phyloP scores from a whole-genome alignment of 2,113 vertebrate genomes.

The Willisornis vidua region DNA sequence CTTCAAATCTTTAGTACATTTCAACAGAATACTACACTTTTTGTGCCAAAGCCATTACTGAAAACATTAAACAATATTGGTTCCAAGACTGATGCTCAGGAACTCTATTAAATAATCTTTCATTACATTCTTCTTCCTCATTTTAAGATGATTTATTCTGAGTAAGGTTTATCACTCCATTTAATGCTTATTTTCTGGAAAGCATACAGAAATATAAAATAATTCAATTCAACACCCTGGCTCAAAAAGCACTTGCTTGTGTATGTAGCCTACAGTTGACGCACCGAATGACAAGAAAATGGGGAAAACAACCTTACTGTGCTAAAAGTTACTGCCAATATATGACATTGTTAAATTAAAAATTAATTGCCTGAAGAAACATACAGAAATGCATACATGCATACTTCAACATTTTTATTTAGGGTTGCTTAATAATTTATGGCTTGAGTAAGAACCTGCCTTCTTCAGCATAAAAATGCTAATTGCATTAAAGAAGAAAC shows the following conservation, averaged over 20 bases:
- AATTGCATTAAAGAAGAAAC: conserved; percentile 48
- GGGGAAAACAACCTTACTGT: background rate
- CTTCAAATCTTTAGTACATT: background rate
- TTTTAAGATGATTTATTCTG: conserved; percentile 40
- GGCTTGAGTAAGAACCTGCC: conserved; percentile 21
- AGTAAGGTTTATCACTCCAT: conserved; percentile 35
- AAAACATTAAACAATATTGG: conserved; percentile 45
- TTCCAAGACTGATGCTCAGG: conserved; percentile 36
- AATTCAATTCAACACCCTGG: background rate
- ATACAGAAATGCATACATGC: background rate
- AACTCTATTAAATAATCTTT: conserved; percentile 55
- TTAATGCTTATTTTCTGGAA: conserved; percentile 56
- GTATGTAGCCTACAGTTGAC: background rate
- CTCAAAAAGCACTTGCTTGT: background rate
- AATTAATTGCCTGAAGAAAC: conserved; percentile 58
- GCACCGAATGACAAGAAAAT: conserved; percentile 10
- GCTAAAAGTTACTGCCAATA: conserved; percentile 39
- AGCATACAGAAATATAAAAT: conserved; percentile 15
- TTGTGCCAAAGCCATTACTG: conserved; percentile 24
- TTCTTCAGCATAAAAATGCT: conserved; percentile 59
- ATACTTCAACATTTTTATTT: conserved; percentile 2
- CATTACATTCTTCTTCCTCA: background rate
- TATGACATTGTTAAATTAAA: conserved; percentile 47
- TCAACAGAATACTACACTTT: background rate
- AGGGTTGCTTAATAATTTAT: conserved; percentile 46